A percentile compares a stretch with the other conserved stretches of the same genome.
Conservation (phyloP, 2,797 vertebrate genomes). For the Limnodromus scolopaceus region DNA sequence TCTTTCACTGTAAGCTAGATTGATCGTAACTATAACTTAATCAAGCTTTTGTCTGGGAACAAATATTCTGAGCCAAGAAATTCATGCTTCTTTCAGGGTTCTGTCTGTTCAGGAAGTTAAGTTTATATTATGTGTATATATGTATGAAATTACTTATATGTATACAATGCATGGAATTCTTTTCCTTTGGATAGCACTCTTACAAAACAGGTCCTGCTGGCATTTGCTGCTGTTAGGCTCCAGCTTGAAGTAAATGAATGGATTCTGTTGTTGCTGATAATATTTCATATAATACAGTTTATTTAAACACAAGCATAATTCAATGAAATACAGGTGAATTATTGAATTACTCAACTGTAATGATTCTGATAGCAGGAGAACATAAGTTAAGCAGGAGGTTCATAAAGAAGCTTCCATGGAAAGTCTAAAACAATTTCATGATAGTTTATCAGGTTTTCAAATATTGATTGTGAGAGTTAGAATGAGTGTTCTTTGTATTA, state of each 20-base stretch:
- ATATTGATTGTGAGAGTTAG: not conserved
- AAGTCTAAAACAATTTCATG: not conserved
- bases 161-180: not conserved
- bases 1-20: not conserved
- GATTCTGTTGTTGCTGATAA: not conserved
- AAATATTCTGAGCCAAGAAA: not conserved
- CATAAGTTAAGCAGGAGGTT: not conserved
- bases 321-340: not conserved
- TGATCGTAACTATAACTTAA: not conserved
- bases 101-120: not conserved
- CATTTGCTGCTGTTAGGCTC: not conserved
- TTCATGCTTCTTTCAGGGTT: not conserved
- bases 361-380: not conserved
- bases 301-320: not conserved
- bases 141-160: not conserved
- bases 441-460: not conserved
- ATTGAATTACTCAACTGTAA: not conserved
- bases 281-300: not conserved
- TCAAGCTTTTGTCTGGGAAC: not conserved
- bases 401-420: not conserved
- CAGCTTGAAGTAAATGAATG: not conserved
- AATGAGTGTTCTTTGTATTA: not conserved
- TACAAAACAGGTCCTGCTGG: not conserved
- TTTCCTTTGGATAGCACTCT: not conserved
- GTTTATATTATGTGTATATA: not conserved